These are phyloP conservation scores for Rafetus swinhoei DNA, from an alignment of 2,113 vertebrate genomes.

Conservation along the genomic window DNA sequence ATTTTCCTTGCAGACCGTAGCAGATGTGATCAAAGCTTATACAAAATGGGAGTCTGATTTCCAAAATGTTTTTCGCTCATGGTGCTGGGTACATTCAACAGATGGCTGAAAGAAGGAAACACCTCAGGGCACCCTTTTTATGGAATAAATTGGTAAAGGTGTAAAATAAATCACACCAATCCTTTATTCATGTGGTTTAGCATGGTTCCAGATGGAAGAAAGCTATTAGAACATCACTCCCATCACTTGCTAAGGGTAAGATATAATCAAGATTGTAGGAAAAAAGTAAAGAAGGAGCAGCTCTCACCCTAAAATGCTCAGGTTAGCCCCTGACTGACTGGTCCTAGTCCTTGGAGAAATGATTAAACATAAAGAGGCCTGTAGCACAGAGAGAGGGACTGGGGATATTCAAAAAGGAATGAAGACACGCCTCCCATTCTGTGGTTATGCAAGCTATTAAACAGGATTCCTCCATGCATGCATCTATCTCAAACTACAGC, in stretches of 20 bases:
- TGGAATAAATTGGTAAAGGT: slow-evolving; percentile 57
- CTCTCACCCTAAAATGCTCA: slow-evolving; percentile 74
- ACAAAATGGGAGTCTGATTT: slow-evolving; percentile 28
- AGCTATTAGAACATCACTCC: slow-evolving; percentile 68
- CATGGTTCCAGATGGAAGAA: slow-evolving; percentile 69
- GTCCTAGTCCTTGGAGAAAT: slow-evolving; percentile 65
- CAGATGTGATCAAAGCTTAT: background rate
- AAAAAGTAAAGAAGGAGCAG: slow-evolving; percentile 72
- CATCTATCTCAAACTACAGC: background rate
- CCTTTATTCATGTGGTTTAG: slow-evolving; percentile 72
- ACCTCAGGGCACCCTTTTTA: slow-evolving; percentile 33
- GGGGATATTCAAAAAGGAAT: slow-evolving; percentile 26
- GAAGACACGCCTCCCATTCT: slow-evolving; percentile 12
- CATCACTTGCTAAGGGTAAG: slow-evolving; percentile 51
- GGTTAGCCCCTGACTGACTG: slow-evolving; percentile 61
- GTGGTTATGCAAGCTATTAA: background rate
- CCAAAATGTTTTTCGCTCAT: slow-evolving; percentile 14
- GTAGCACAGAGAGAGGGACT: slow-evolving; percentile 34
- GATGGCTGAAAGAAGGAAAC: slow-evolving; percentile 50
- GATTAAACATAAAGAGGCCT: slow-evolving; percentile 50
- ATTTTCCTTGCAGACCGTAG: slow-evolving; percentile 25
- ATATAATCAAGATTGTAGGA: slow-evolving; percentile 48
- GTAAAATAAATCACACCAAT: slow-evolving; percentile 64
- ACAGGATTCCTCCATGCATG: background rate
- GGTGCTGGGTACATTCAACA: slow-evolving; percentile 56